Percentiles rank a stretch among this genome's conserved stretches.
phyloP scores from a whole-genome alignment of 2,888 invertebrate species.

The Idaea aversata region DNA sequence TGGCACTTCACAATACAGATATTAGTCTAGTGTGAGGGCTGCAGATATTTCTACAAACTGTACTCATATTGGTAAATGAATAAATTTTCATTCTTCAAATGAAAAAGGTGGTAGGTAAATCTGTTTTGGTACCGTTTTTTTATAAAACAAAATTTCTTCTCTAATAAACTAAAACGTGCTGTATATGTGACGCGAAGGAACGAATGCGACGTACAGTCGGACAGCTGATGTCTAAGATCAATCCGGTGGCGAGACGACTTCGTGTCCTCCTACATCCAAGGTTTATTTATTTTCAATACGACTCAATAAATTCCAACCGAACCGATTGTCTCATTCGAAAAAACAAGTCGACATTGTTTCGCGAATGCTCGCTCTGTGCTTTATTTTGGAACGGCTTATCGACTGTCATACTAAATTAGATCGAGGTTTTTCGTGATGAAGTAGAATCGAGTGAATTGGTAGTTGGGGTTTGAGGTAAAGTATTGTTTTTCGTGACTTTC shows the following conservation, averaged over 20 bases:
- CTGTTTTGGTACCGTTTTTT: no score
- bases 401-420: slow-evolving; percentile 53
- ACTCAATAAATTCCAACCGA: slow-evolving; percentile 74
- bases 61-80: no score
- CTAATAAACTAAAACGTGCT: no score
- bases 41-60: no score
- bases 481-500: neutral
- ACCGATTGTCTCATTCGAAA: slow-evolving; percentile 67
- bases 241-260: slow-evolving; percentile 60
- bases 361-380: slow-evolving; percentile 37
- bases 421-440: slow-evolving; percentile 40
- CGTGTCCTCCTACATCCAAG: slow-evolving; percentile 49
- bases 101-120: no score
- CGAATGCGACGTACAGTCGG: slow-evolving; percentile 48
- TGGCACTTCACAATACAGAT: no score
- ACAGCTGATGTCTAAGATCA: slow-evolving; percentile 75
- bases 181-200: slow-evolving; percentile 40
- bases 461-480: neutral
- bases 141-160: no score
- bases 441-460: neutral
- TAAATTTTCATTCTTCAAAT: no score
- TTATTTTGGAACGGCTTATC: slow-evolving; percentile 35
- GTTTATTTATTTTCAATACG: slow-evolving; percentile 65
- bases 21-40: no score
- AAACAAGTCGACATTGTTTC: slow-evolving; percentile 57